Percentiles rank a stretch among this genome's conserved stretches.
phyloP scores from a whole-genome alignment of 1,140 invertebrate genomes.

The Sitobion miscanthi region DNA sequence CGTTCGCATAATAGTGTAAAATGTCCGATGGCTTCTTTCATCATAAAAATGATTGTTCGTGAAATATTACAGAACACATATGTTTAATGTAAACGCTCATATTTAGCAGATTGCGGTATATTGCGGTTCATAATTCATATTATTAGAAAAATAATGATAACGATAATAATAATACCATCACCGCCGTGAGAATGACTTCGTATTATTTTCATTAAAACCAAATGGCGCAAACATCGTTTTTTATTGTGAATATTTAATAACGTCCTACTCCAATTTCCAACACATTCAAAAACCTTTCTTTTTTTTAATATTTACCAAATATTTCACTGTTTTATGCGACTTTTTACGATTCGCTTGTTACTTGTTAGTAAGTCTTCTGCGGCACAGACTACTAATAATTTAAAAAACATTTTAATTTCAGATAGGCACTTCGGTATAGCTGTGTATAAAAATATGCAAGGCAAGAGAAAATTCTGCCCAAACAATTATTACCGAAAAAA shows the following conservation, averaged over 20 bases:
- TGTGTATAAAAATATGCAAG: neutral
- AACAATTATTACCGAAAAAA: neutral
- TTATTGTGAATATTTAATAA: neutral
- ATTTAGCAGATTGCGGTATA: neutral
- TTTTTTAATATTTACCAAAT: neutral
- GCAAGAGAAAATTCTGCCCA: neutral
- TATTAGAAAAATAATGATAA: constrained; percentile 8
- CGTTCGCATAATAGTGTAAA: neutral
- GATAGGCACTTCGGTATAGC: neutral
- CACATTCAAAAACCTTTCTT: neutral
- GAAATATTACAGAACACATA: neutral
- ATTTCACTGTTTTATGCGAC: neutral
- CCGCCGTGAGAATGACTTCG: neutral
- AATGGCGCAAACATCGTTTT: neutral
- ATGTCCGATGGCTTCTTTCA: neutral
- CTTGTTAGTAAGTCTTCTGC: neutral
- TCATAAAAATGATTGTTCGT: neutral
- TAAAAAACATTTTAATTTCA: neutral
- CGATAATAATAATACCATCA: neutral
- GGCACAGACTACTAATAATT: neutral
- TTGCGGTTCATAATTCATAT: neutral
- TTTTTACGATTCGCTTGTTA: neutral
- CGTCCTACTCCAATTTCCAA: neutral
- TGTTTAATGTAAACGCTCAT: neutral
- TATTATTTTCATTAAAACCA: neutral